phyloP scores from a whole-genome alignment of 2,113 vertebrate genomes.

The Grallaria varia region DNA sequence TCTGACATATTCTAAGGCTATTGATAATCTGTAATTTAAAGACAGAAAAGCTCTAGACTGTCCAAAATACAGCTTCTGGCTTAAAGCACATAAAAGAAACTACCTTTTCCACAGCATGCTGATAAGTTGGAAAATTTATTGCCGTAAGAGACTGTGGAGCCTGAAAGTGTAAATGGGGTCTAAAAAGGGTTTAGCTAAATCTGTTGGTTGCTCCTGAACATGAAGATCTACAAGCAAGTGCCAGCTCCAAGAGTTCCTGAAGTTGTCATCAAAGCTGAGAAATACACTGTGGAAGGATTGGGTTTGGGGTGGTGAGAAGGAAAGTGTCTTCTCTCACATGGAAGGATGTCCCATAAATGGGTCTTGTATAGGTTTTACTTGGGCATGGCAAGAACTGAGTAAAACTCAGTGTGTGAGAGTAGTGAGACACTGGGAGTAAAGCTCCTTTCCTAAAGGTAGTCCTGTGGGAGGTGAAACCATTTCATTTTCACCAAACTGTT shows the following conservation, averaged over 20 bases:
- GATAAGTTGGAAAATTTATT: neutral
- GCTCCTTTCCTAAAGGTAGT: neutral
- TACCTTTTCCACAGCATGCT: neutral
- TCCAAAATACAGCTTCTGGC: neutral
- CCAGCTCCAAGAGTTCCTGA: neutral
- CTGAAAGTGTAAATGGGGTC: neutral
- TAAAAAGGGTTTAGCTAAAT: neutral
- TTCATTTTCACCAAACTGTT: neutral
- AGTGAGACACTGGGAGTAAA: neutral
- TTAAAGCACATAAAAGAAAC: neutral
- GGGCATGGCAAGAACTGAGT: neutral
- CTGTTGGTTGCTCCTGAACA: neutral
- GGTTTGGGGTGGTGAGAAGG: neutral
- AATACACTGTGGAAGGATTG: neutral
- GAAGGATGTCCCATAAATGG: neutral
- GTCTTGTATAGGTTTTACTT: neutral
- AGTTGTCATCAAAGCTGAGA: neutral
- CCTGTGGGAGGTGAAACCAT: neutral
- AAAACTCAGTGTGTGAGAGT: neutral
- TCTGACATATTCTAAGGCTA: neutral
- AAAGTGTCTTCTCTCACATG: neutral
- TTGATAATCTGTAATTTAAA: neutral
- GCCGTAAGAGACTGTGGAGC: neutral
- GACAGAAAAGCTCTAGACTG: neutral
- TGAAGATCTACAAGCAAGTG: neutral